phyloP scores from a whole-genome alignment of 2,888 invertebrate species.

The Eueremaeus valkanovi region DNA sequence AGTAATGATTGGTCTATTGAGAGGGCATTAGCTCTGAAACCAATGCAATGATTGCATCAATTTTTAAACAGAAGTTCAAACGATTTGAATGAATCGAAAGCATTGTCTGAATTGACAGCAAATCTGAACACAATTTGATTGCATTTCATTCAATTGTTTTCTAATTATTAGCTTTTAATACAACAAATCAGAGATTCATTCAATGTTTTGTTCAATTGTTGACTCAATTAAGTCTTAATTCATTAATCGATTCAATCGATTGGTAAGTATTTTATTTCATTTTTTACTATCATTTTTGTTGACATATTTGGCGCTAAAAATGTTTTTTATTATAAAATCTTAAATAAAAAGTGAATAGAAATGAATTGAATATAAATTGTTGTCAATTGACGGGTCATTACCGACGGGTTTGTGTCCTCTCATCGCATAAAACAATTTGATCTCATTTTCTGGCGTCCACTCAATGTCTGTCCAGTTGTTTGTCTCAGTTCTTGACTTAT shows the following conservation, averaged over 20 bases:
- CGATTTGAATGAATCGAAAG: neutral
- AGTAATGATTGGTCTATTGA: slow-evolving; percentile 4
- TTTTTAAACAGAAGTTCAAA: neutral
- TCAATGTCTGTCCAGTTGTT: slow-evolving; percentile 1
- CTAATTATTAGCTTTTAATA: too few relatives aligned
- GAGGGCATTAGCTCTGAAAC: slow-evolving; percentile 8
- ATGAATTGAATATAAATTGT: neutral
- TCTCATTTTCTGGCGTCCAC: slow-evolving; percentile 35
- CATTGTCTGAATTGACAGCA: neutral
- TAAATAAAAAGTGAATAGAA: neutral
- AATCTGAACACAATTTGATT: too few relatives aligned
- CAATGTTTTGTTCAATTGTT: too few relatives aligned
- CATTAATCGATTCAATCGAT: neutral
- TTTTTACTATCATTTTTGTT: too few relatives aligned
- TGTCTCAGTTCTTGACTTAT: neutral
- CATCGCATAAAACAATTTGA: slow-evolving; percentile 36
- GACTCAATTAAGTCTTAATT: too few relatives aligned
- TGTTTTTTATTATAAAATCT: too few relatives aligned
- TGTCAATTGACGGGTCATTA: neutral
- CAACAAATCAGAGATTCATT: too few relatives aligned
- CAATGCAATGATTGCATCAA: neutral
- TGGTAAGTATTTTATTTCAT: neutral
- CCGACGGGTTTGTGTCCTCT: slow-evolving; percentile 39
- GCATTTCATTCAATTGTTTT: too few relatives aligned
- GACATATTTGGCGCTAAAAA: too few relatives aligned